Base-by-base conservation (phyloP, 92 coral and sea anemone genomes). In the Metridium senile region DNA sequence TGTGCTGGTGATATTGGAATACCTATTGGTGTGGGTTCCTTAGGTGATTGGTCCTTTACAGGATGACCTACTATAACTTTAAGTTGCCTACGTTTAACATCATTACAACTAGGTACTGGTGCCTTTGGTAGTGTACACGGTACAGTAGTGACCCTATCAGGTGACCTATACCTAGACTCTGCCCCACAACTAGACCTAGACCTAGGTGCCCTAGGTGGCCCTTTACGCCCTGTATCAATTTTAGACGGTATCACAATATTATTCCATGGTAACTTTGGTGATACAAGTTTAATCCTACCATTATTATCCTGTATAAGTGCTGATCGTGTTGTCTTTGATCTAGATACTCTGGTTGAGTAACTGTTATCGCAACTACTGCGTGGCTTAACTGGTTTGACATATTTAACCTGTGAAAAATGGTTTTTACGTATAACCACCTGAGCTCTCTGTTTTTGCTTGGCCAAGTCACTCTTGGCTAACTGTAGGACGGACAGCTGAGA, bases 341-440 rank as follows among this genome's bases (percentile, higher is more conserved):
- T 33, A 18, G 64, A 26, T 31, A 61, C 77, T 33, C 43, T 58
- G 69, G 32, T 34, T 3, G 70, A 53, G 56, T 65, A 34, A 71
- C 29, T 59, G 27, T 35, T 58, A 61, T 58, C 87, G 46, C 47
- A 58, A 20, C 86, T 81, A 82, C 72, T 77, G 69, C 93, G 84
- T 74, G 89, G 91, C 77, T 83, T 91, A 74, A 91, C 80, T 57
- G 97, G 97, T 57, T 81, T 91, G 75, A 91, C 97, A 88, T 90
- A 91, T 73, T 86, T 88, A 74, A 91, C 84, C 59, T 80, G 88
- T 33, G 93, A 85, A 27, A 91, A 72, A 72, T 72, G 33, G 62
- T 87, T 87, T 76, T 76, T 80, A 49, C 93, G 91, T 75, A 89
- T 80, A 81, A 91, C 97, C 97, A 96, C 99, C 99, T 96, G 92